These are phyloP conservation scores for Drosophila bocki DNA, from an alignment of 1,140 invertebrate species.

Conservation along the genomic window DNA sequence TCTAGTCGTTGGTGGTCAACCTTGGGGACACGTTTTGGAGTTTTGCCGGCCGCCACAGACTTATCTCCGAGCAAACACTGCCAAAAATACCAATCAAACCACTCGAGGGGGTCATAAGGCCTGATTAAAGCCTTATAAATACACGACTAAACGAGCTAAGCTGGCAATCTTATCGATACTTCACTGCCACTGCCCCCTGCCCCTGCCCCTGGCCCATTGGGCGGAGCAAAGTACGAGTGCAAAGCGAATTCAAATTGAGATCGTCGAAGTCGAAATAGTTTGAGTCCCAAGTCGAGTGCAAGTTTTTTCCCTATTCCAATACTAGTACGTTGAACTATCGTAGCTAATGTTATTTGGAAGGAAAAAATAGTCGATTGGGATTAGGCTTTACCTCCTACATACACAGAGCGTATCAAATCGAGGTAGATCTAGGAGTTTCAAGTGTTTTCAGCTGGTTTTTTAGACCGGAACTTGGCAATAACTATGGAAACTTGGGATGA, in stretches of 20 bases:
- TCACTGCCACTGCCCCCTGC: constrained; percentile 18
- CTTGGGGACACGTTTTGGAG: constrained; percentile 45
- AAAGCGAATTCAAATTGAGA: constrained; percentile 51
- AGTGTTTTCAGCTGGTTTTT: background rate
- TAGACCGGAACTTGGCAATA: constrained; percentile 7
- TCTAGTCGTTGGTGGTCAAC: constrained; percentile 30
- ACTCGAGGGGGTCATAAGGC: constrained; percentile 53
- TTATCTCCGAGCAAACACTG: constrained; percentile 25
- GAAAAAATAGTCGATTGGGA: constrained; percentile 7
- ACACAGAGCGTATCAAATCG: constrained; percentile 23
- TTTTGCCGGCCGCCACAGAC: constrained; percentile 9
- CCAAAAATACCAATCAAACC: constrained; percentile 38
- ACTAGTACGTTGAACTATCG: constrained; percentile 13
- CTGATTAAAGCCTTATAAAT: constrained; percentile 55
- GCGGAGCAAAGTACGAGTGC: constrained; percentile 64
- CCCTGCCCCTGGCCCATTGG: no score
- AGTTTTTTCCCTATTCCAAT: constrained; percentile 27
- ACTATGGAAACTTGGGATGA: background rate
- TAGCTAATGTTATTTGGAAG: background rate
- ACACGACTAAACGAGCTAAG: constrained; percentile 46
- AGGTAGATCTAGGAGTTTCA: background rate
- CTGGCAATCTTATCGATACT: constrained; percentile 67
- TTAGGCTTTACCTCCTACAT: background rate
- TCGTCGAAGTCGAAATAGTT: constrained; percentile 15
- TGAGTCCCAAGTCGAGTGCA: constrained; percentile 56